Evolutionary conservation across 2,113 vertebrate species (phyloP).

Genomic region (Menidia beryllina): DNA sequence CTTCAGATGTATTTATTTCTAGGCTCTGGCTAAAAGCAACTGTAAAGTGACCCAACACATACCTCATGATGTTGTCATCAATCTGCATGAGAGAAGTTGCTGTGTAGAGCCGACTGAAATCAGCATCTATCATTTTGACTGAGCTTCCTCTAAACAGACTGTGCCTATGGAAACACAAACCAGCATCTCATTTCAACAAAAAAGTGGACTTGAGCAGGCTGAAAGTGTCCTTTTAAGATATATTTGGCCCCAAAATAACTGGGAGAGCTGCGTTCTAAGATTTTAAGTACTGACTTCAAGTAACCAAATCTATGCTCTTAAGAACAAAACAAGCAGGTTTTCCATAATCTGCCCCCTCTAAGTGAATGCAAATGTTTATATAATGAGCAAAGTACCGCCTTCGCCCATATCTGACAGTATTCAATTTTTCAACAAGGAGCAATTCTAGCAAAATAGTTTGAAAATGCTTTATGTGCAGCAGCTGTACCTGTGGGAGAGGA

Average conservation of each 20-base stretch:
- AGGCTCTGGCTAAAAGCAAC: neutral
- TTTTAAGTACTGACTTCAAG: too few relatives aligned
- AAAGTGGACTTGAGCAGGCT: too few relatives aligned
- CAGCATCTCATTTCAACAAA: neutral
- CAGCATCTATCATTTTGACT: slow-evolving; percentile 86
- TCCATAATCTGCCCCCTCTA: too few relatives aligned
- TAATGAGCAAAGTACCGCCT: neutral
- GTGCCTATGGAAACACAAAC: slow-evolving; percentile 76
- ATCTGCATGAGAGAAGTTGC: slow-evolving; percentile 99
- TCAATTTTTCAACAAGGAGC: neutral
- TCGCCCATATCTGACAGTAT: neutral
- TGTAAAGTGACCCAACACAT: slow-evolving; percentile 12
- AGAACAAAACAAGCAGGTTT: too few relatives aligned
- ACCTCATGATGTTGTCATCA: slow-evolving; percentile 98
- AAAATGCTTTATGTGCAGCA: neutral
- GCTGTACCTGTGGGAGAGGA: slow-evolving; percentile 94
- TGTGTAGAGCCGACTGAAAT: slow-evolving; percentile 90
- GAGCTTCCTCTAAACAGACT: slow-evolving; percentile 88
- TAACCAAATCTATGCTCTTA: too few relatives aligned
- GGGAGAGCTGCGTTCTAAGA: too few relatives aligned
- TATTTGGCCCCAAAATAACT: too few relatives aligned
- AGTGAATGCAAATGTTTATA: neutral
- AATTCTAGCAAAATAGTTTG: neutral
- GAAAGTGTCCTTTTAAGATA: too few relatives aligned
- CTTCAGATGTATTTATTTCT: neutral